Percentiles rank a stretch among this genome's conserved stretches.
These are phyloP conservation scores for Smutsia temminckii DNA, from an alignment of 2,797 vertebrate genomes.

Conservation along the genomic window DNA sequence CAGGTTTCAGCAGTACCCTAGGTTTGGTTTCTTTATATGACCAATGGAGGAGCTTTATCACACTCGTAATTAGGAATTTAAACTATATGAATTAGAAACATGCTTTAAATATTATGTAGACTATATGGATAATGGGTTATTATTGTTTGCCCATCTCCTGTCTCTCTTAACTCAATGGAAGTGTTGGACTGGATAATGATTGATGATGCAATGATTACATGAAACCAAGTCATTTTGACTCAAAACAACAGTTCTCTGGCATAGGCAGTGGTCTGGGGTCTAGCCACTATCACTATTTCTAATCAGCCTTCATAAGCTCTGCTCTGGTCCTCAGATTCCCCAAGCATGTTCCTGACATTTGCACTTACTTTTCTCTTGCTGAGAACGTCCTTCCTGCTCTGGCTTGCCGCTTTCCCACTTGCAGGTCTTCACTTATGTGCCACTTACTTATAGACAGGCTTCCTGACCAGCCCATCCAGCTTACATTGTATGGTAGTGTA, in stretches of 20 bases:
- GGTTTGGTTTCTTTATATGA: not conserved
- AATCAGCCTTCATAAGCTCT: not conserved
- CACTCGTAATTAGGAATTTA: not conserved
- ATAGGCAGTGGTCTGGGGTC: not conserved
- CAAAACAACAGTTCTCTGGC: not conserved
- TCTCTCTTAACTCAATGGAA: conserved; percentile 17
- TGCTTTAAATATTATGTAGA: not conserved
- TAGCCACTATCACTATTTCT: not conserved
- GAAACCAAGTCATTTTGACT: not conserved
- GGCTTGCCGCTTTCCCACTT: not conserved
- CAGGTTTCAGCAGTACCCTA: not conserved
- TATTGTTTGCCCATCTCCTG: not conserved
- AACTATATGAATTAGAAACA: not conserved
- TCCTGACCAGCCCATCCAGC: not conserved
- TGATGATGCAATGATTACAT: not conserved
- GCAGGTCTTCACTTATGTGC: not conserved
- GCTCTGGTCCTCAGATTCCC: not conserved
- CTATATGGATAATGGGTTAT: not conserved
- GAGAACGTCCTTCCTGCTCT: not conserved
- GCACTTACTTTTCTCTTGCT: not conserved
- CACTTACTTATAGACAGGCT: not conserved
- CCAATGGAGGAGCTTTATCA: not conserved
- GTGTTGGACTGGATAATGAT: not conserved
- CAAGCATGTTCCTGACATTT: not conserved
- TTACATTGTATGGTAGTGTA: not conserved